Evolutionary conservation across 2,113 vertebrate genomes (phyloP).

Genomic region (Nannobrachium achirus): DNA sequence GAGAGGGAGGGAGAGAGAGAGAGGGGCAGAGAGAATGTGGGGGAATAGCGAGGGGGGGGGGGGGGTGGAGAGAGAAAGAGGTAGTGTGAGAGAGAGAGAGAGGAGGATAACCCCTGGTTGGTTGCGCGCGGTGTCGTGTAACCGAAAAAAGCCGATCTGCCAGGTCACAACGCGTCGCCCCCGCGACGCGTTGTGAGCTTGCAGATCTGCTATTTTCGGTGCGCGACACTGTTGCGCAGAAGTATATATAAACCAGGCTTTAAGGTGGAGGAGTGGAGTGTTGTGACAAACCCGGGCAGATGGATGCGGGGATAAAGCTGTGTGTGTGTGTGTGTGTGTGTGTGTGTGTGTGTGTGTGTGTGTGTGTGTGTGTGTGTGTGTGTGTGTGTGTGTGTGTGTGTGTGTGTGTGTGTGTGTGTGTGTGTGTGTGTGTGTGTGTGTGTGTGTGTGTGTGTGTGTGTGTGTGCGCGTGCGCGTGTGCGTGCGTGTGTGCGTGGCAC

Average conservation of each 20-base stretch:
- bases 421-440: conserved; percentile 17
- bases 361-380: too few relatives aligned
- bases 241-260: too few relatives aligned
- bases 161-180: too few relatives aligned
- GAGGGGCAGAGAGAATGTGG: conserved; percentile 38
- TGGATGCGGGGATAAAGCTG: conserved; percentile 66
- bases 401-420: not conserved
- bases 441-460: conserved; percentile 26
- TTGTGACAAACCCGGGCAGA: conserved; percentile 66
- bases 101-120: not conserved
- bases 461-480: too few relatives aligned
- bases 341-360: conserved; percentile 38
- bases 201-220: too few relatives aligned
- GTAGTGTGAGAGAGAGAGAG: not conserved
- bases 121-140: not conserved
- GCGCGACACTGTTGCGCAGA: too few relatives aligned
- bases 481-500: too few relatives aligned
- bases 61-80: conserved; percentile 40
- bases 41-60: conserved; percentile 11
- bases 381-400: conserved; percentile 26
- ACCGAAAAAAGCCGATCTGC: too few relatives aligned
- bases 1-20: conserved; percentile 31
- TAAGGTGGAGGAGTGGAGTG: conserved; percentile 61
- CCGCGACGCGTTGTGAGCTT: too few relatives aligned
- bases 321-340: conserved; percentile 49